These are phyloP conservation scores for Aleiodes sp. DNA, from an alignment of 1,140 invertebrate genomes.

Conservation along the genomic window DNA sequence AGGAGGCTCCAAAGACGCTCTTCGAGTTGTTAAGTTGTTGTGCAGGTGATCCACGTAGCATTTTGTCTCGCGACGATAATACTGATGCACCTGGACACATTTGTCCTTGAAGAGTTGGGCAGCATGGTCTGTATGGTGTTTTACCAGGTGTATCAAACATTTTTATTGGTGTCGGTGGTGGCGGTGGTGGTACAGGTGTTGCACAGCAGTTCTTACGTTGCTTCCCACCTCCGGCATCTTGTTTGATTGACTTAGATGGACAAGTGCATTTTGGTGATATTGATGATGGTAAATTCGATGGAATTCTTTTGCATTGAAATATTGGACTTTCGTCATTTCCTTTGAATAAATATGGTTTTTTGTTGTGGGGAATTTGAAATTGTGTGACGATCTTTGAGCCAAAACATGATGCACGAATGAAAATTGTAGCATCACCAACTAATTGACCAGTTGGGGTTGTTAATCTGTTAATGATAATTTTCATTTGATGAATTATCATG, in stretches of 20 bases:
- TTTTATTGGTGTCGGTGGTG: conserved; percentile 9
- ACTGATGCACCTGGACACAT: neutral
- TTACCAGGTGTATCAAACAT: neutral
- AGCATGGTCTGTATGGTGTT: neutral
- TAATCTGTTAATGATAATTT: conserved; percentile 44
- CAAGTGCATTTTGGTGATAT: conserved; percentile 35
- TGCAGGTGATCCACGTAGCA: neutral
- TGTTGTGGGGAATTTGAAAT: conserved; percentile 66
- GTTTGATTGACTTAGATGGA: neutral
- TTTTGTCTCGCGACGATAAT: neutral
- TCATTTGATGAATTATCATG: conserved; percentile 18
- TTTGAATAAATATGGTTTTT: conserved; percentile 60
- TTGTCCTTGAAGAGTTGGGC: neutral
- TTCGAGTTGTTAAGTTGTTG: neutral
- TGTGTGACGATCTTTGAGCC: conserved; percentile 74
- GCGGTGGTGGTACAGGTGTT: conserved; percentile 15
- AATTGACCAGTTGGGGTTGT: conserved; percentile 58
- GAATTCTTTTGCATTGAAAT: conserved; percentile 53
- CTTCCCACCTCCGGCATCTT: neutral
- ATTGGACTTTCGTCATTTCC: conserved; percentile 46
- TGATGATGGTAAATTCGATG: conserved; percentile 26
- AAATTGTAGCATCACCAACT: conserved; percentile 67
- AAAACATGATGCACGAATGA: conserved; percentile 71
- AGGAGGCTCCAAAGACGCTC: neutral
- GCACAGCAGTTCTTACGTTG: conserved; percentile 34